Conservation (phyloP, 2,888 invertebrate genomes). For the Gonocerus acuteangulatus region DNA sequence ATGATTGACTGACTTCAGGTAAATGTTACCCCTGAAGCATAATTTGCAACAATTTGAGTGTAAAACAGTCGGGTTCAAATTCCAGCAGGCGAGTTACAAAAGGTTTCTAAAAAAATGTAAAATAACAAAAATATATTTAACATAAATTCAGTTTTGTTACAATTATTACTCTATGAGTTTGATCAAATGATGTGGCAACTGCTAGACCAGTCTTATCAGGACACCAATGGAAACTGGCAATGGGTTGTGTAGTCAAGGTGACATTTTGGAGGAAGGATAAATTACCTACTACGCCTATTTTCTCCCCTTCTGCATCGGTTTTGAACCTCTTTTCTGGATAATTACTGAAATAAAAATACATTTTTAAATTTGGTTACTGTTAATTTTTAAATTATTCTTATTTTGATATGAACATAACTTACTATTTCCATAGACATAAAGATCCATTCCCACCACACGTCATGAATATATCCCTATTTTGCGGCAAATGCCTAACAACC, state of each 20-base stretch:
- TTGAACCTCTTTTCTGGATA: conserved; percentile 72
- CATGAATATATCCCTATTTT: conserved; percentile 86
- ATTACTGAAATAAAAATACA: conserved; percentile 46
- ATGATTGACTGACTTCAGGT: too few species aligned
- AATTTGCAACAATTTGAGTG: too few species aligned
- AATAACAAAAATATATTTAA: too few species aligned
- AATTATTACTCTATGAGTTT: conserved; percentile 74
- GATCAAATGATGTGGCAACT: conserved; percentile 86
- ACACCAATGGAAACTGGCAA: conserved; percentile 87
- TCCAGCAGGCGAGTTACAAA: too few species aligned
- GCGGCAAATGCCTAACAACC: conserved; percentile 80
- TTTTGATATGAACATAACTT: conserved; percentile 43
- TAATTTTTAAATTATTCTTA: background rate
- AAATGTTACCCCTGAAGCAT: too few species aligned
- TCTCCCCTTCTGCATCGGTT: conserved; percentile 62
- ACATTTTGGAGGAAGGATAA: conserved; percentile 70
- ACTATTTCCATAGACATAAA: conserved; percentile 94
- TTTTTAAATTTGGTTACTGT: background rate
- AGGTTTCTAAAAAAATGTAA: too few species aligned
- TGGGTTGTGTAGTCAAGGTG: conserved; percentile 76
- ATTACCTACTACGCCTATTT: conserved; percentile 68
- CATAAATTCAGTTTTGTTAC: conserved; percentile 78
- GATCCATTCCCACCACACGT: conserved; percentile 86
- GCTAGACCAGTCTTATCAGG: conserved; percentile 80
- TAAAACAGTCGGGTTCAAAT: too few species aligned